Evolutionary conservation across 2,888 invertebrate genomes (phyloP).

Genomic region (Ptilodon capucinus): DNA sequence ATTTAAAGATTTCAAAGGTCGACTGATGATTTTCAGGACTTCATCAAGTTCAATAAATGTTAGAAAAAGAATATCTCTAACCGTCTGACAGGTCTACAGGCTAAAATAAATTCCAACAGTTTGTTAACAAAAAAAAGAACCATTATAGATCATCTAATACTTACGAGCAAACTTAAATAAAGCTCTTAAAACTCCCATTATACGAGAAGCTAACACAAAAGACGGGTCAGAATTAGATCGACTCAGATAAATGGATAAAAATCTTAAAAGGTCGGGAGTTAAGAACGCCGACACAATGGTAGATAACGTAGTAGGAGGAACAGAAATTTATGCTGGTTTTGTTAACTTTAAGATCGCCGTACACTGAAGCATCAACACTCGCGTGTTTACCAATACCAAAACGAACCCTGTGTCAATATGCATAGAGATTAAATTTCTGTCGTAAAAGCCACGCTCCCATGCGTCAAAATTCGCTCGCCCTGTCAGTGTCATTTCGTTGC

Average conservation of each 20-base stretch:
- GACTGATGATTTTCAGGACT: no score
- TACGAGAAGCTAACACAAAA: conserved; percentile 1
- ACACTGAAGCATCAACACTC: no score
- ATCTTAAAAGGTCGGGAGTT: conserved; percentile 5
- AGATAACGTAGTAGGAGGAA: neutral
- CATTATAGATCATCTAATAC: neutral
- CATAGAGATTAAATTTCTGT: no score
- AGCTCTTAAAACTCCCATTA: neutral
- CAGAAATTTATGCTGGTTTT: neutral
- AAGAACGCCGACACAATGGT: conserved; percentile 1
- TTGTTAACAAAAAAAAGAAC: neutral
- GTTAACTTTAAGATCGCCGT: no score
- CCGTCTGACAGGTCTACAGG: neutral
- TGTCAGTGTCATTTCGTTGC: no score
- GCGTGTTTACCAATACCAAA: no score
- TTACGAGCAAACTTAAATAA: neutral
- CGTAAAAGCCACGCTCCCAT: no score
- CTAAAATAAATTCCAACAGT: neutral
- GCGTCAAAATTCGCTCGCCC: no score
- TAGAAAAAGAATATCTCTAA: no score
- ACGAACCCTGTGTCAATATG: no score
- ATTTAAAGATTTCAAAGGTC: no score
- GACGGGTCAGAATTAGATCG: conserved; percentile 2
- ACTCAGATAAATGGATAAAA: conserved; percentile 11
- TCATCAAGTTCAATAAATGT: no score